Conservation (phyloP, 2,888 invertebrate genomes). For the Agonopterix arenella region DNA sequence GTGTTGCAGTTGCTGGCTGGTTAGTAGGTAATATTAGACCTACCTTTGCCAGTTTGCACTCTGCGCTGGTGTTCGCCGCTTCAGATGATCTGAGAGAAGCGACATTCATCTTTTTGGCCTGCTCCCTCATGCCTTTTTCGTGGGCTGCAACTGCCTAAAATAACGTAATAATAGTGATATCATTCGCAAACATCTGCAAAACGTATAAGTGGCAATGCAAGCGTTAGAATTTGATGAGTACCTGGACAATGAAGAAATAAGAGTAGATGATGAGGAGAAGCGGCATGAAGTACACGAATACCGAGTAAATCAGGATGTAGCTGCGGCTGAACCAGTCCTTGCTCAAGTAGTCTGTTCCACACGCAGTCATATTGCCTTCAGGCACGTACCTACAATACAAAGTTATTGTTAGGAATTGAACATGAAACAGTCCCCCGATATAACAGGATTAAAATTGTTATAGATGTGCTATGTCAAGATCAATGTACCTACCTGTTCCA, state of each 20-base stretch:
- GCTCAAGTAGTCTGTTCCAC: constrained; percentile 91
- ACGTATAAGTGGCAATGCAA: neutral
- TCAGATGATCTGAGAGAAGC: constrained; percentile 89
- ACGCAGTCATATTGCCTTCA: constrained; percentile 95
- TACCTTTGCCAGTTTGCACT: constrained; percentile 90
- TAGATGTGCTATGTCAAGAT: neutral
- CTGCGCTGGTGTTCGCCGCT: constrained; percentile 86
- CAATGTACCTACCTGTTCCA: constrained; percentile 84
- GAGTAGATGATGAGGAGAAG: constrained; percentile 89
- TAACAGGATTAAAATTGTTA: neutral
- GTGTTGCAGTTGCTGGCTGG: too few relatives aligned
- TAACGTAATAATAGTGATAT: neutral
- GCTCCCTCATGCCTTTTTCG: constrained; percentile 91
- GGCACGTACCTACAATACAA: constrained; percentile 85
- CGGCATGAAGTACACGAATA: constrained; percentile 87
- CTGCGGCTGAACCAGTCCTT: constrained; percentile 86
- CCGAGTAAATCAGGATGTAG: constrained; percentile 87
- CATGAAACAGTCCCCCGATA: too few relatives aligned
- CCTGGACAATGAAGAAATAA: constrained; percentile 92
- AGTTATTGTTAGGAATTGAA: neutral
- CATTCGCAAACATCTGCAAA: neutral
- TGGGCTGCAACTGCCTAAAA: constrained; percentile 86
- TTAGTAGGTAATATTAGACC: neutral
- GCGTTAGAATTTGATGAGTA: constrained; percentile 24
- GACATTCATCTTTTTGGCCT: constrained; percentile 96